A percentile compares a stretch with the other conserved stretches of the same genome.
These are phyloP conservation scores for Scolanthus callimorphus DNA, from an alignment of 92 coral and sea anemone genomes.

Conservation along the genomic window DNA sequence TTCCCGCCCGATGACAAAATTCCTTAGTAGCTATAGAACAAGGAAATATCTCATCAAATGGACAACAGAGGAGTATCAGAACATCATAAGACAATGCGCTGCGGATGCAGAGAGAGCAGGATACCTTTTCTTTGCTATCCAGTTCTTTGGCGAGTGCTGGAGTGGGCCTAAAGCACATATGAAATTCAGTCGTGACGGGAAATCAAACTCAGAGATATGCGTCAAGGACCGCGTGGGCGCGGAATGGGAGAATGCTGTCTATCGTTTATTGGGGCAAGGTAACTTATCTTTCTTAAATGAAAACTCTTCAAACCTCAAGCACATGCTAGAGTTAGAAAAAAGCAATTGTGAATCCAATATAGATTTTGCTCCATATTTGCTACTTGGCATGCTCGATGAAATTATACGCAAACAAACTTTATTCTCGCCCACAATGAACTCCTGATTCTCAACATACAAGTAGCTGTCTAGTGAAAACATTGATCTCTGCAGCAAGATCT, in stretches of 20 bases:
- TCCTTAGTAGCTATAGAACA: not conserved
- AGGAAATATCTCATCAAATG: not conserved
- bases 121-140: not conserved
- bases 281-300: too few relatives aligned
- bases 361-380: too few relatives aligned
- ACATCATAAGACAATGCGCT: not conserved
- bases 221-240: not conserved
- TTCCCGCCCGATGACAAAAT: not conserved
- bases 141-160: not conserved
- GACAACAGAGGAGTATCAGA: not conserved
- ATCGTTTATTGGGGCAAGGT: not conserved
- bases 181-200: not conserved
- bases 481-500: too few relatives aligned
- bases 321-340: too few relatives aligned
- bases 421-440: too few relatives aligned
- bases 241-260: not conserved
- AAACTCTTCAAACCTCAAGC: too few relatives aligned
- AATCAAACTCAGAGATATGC: not conserved
- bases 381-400: too few relatives aligned
- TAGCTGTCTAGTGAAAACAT: too few relatives aligned
- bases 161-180: not conserved
- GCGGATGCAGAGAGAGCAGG: not conserved
- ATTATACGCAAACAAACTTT: too few relatives aligned
- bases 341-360: too few relatives aligned
- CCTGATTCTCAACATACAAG: too few relatives aligned